Evolutionary conservation across 2,888 invertebrate genomes (phyloP), one percentile per base, ranked within the genome.

Genomic region (Dolomedes plantarius): DNA sequence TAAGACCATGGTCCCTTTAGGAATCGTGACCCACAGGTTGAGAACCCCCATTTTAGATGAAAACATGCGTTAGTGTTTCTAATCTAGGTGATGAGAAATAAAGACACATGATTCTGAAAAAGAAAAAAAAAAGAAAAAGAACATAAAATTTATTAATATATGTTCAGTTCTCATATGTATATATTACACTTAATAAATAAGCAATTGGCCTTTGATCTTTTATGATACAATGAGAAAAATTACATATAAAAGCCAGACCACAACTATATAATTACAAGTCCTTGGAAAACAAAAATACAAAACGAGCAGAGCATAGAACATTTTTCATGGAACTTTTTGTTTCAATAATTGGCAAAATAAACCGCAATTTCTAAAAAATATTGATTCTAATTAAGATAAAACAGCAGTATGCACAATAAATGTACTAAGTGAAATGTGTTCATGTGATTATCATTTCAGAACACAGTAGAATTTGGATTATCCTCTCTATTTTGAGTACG

Each of bases 161-260:
- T 83, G 83, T 77, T 83, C 83, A 83, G 76, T 83, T 83, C 77
- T 83, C 77, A 83, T 83, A 83, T 83, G 83, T 83, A 83, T 79
- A 79, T 83, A 83, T 77, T 83, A 83, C 83, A 83, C 72, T 77
- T 83, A 83, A 83, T 83, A 83, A 83, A 83, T 83, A 83, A 83
- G 83, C 83, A 77, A 50, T 83, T 77, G 72, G 77, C 83, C 77
- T 83, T 83, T 83, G 83, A 83, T 83, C 83, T 83, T 82, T 83
- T 83, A 83, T 83, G 71, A 76, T 83, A 83, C 76, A 83, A 83
- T 77, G 83, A 83, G 83, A 76, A 82, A 83, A 71, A 67, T 83
- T 76, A 83, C 83, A 83, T 83, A 83, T 76, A 83, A 83, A 83
- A 83, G 83, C 83, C 83, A 83, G 83, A 83, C 72, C 83, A 83